phyloP scores from a whole-genome alignment of 2,888 invertebrate species.

The Pimpla rufipes region DNA sequence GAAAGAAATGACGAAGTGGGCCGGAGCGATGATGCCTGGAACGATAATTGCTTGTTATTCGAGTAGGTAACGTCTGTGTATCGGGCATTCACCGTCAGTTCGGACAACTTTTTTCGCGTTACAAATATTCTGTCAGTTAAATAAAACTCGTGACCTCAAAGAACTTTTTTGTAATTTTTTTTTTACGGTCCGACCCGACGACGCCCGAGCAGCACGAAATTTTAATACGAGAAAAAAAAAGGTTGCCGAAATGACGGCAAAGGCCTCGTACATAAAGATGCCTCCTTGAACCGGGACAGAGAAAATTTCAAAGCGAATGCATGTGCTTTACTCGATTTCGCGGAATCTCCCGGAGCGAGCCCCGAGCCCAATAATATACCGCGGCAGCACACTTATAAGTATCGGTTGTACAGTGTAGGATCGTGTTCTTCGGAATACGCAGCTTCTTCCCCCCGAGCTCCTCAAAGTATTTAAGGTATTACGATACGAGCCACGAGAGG shows the following conservation, averaged over 20 bases:
- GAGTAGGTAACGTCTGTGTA: conserved; percentile 51
- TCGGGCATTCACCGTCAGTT: too few species aligned
- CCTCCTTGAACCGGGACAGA: background rate
- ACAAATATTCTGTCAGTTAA: too few species aligned
- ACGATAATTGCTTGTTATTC: conserved; percentile 82
- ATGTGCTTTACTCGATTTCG: conserved; percentile 6
- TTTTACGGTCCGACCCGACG: too few species aligned
- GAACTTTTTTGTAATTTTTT: too few species aligned
- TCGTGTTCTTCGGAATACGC: conserved; percentile 27
- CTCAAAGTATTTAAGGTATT: conserved; percentile 40
- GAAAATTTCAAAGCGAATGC: conserved; percentile 26
- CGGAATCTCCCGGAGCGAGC: background rate
- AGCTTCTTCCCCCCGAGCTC: conserved; percentile 6
- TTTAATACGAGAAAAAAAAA: too few species aligned
- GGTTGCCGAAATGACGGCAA: too few species aligned
- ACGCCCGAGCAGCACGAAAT: too few species aligned
- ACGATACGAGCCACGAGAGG: conserved; percentile 72
- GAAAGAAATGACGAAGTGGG: conserved; percentile 69
- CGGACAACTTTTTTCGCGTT: too few species aligned
- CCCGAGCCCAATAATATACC: background rate
- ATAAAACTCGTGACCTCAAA: too few species aligned
- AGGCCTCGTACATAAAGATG: background rate
- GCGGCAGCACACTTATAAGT: background rate
- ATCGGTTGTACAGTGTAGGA: conserved; percentile 18
- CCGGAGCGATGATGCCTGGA: conserved; percentile 80